Base-by-base conservation (phyloP, 2,888 invertebrate genomes). In the Eupithecia dodoneata region DNA sequence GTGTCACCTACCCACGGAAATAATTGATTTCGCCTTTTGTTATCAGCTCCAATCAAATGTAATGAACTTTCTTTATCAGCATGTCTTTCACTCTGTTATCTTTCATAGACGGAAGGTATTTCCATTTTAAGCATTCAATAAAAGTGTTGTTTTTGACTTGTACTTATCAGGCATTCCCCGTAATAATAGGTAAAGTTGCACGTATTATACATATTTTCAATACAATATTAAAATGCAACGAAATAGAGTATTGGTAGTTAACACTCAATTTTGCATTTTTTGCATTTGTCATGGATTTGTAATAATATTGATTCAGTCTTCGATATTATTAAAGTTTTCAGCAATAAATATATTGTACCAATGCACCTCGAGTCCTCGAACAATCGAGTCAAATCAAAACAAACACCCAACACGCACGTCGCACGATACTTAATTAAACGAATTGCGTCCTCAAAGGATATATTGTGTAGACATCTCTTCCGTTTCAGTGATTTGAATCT, bases 401-500 rank as follows among this genome's bases (percentile, higher is more conserved):
- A 10, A 18, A 18, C 18, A 18, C 55, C 55, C 55, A 55, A 55
- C n/a, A 18, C 30, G 30, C n/a, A 18, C 30, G 30, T 30, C 63
- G 4, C 30, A 63, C 18, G 69, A n/a, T 69, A 7, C 69, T 10
- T 18, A 15, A 69, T n/a, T 69, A 69, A 44, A 69, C 42, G 18
- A 69, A 69, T 69, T n/a, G 15, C 45, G 18, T 45, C 5, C 69
- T 45, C 45, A 69, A 69, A 69, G 66, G 66, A 41, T 18, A n/a
- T 63, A 59, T 66, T 15, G 15, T 42, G 66, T 44, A 15, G 42
- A 42, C 69, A 74, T 72, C 74, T 70, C 42, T 77, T 80, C 76
- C 75, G 72, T 75, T 73, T 75, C 71, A 79, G 76, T 77, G 79
- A 81, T 78, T 76, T 78, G 72, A 78, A 79, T 77, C 80, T 74